Evolutionary conservation across 2,888 invertebrate species (phyloP), one percentile per base, ranked within the genome.

Genomic region (Galerucella nymphaeae): DNA sequence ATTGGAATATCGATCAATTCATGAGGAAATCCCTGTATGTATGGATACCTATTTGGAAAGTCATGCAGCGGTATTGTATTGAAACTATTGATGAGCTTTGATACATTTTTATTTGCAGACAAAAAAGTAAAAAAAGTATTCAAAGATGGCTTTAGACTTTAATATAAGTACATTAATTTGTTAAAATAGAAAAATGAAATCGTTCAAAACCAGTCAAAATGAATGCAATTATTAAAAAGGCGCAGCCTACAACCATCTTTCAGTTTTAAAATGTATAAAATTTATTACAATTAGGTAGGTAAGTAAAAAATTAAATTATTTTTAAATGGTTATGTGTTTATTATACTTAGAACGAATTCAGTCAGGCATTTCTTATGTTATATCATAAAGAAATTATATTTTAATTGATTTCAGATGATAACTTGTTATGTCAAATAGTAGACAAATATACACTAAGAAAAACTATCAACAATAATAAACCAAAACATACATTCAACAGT

Each of bases 121-220:
- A 53, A 53, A 8, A 38, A 30, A 30, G 30, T 30, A 30, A 30
- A 30, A 30, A 30, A 30, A 38, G 8, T 53, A 53, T 10, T 18
- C 53, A 53, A 53, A 53, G 18, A 53, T 53, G 53, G 18, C 10
- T 9, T 18, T 53, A 53, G 53, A 16, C 53, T 53, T 53, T 53
- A 53, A 53, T 18, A n/a, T 53, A n/a, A n/a, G n/a, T n/a, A 16
- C 9, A 9, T 6, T 48, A n/a, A 53, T 16, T 9, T 16, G 8
- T 16, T 53, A 18, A 16, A 53, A 53, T 53, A 10, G 11, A 13
- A 2, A 53, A 53, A 50, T 5, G 1, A 50, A 53, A 53, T 9
- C 53, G 9, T 16, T 53, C 9, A 18, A 53, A 48, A 48, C 48
- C n/a, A 48, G 45, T 45, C 50, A 9, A 50, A 50, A 8, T 16